A percentile compares a stretch with the other conserved stretches of the same genome.
phyloP scores from a whole-genome alignment of 2,888 invertebrate species.

The Buathra laborator region DNA sequence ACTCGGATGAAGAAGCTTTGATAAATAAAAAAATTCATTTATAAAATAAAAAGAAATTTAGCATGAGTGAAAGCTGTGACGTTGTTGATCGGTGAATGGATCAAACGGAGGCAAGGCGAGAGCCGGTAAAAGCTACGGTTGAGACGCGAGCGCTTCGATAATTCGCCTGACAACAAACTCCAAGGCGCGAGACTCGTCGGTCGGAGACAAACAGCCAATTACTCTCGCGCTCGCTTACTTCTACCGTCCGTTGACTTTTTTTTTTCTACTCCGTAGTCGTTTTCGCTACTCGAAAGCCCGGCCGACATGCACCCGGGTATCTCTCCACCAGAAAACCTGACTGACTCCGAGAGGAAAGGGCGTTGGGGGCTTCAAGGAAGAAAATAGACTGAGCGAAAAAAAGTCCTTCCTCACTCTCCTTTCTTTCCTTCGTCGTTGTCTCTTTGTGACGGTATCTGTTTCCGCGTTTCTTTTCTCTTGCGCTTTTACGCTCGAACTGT shows the following conservation, averaged over 20 bases:
- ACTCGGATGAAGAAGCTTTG: neutral
- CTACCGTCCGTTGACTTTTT: conserved; percentile 19
- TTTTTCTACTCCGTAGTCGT: neutral
- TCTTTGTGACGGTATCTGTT: conserved; percentile 41
- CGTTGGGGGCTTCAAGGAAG: neutral
- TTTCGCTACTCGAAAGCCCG: neutral
- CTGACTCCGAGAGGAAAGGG: conserved; percentile 2
- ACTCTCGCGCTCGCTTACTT: conserved; percentile 60
- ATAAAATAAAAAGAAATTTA: neutral
- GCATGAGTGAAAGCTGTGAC: neutral
- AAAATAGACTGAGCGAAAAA: conserved; percentile 1
- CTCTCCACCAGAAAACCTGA: conserved; percentile 1
- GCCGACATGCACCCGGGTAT: neutral
- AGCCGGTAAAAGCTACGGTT: neutral
- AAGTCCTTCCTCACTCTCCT: neutral
- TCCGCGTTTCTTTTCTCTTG: conserved; percentile 40
- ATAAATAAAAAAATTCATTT: neutral
- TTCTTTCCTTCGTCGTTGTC: conserved; percentile 14
- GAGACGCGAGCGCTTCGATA: conserved; percentile 47
- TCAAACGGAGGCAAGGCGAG: neutral
- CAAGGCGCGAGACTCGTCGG: conserved; percentile 48
- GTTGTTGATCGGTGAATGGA: neutral
- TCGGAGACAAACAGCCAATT: conserved; percentile 67
- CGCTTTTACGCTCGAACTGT: conserved; percentile 43
- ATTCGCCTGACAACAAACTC: conserved; percentile 65